Evolutionary conservation across 2,888 invertebrate genomes (phyloP), one percentile per base, ranked within the genome.

Genomic region (Cactoblastis cactorum): DNA sequence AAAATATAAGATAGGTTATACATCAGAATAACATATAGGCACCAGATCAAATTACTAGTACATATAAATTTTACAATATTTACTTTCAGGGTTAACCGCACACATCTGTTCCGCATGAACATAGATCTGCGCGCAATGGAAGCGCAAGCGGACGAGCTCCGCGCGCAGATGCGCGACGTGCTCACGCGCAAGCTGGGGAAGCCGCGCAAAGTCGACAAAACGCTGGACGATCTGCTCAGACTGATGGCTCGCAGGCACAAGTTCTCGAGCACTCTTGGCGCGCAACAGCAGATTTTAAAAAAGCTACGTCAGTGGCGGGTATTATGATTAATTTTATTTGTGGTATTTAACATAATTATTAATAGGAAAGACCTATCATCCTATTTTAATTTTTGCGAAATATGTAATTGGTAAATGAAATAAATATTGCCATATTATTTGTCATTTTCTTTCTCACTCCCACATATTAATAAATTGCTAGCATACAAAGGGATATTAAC

Each of bases 21-120:
- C n/a, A n/a, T n/a, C n/a, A n/a, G n/a, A n/a, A n/a, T n/a, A n/a
- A n/a, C n/a, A n/a, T n/a, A n/a, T n/a, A n/a, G n/a, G n/a, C n/a
- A n/a, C n/a, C n/a, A n/a, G n/a, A n/a, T n/a, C n/a, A n/a, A n/a
- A n/a, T n/a, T n/a, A n/a, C n/a, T n/a, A n/a, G n/a, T n/a, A n/a
- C n/a, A n/a, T n/a, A n/a, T n/a, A n/a, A n/a, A n/a, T n/a, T n/a
- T n/a, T n/a, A n/a, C n/a, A n/a, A n/a, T n/a, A 22, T 22, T 22
- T 6, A 6, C 28, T 28, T 58, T 9, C 59, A 94, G 94, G 67
- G 88, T 92, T 37, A 94, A 94, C 67, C 91, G 92, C 54, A 90
- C 90, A 0, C 95, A 95, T 69, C 71, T 95, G 51, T 91, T 91
- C 48, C 92, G 94, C 55, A 94, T 95, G 92, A 92, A 92, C 71